A percentile compares a stretch with the other conserved stretches of the same genome.
Conservation (phyloP, 2,113 vertebrate species). For the Nothobranchius kuhntae region DNA sequence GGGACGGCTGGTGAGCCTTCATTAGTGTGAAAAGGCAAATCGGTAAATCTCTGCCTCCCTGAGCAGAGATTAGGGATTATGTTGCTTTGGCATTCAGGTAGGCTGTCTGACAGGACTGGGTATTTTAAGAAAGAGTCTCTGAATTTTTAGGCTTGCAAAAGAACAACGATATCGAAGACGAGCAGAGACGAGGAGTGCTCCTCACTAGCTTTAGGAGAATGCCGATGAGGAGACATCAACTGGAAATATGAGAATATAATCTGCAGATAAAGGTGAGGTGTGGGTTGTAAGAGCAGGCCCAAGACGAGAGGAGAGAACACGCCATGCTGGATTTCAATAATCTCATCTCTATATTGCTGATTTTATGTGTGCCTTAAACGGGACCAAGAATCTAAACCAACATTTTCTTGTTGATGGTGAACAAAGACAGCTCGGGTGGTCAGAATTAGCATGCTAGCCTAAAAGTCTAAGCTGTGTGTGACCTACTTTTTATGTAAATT, state of each 20-base stretch:
- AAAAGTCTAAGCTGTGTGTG: no score
- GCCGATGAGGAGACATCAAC: background rate
- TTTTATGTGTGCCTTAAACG: no score
- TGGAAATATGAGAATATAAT: background rate
- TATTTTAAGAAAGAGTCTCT: conserved; percentile 10
- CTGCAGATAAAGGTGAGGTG: background rate
- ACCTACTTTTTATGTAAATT: no score
- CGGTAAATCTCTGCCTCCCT: conserved; percentile 21
- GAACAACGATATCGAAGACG: conserved; percentile 9
- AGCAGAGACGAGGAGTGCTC: background rate
- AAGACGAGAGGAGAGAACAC: background rate
- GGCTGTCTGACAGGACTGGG: conserved; percentile 24
- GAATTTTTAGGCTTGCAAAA: conserved; percentile 12
- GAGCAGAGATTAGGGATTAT: conserved; percentile 42
- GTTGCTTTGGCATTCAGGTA: conserved; percentile 20
- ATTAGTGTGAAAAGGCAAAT: conserved; percentile 32
- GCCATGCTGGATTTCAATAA: no score
- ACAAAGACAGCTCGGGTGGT: no score
- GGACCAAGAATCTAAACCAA: no score
- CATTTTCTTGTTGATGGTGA: no score
- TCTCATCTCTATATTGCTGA: no score
- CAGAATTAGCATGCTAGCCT: no score
- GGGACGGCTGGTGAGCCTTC: conserved; percentile 31
- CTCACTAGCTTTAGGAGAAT: background rate
- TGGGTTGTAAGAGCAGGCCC: background rate